Evolutionary conservation across 2,113 vertebrate species (phyloP), one percentile per base, ranked within the genome.

Genomic region (Gadus chalcogrammus): DNA sequence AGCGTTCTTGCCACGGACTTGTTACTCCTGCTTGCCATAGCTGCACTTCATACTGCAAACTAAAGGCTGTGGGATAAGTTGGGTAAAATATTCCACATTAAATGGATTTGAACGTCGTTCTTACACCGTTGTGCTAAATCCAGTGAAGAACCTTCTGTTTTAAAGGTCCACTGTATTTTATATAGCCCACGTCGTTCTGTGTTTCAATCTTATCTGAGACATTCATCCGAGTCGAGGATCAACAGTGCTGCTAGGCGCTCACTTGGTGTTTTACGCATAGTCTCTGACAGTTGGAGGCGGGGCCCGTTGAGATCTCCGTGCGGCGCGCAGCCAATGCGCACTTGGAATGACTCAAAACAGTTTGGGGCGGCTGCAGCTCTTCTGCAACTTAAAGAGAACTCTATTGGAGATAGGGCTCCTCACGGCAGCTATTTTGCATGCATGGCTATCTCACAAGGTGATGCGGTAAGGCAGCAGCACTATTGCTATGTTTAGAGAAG

Each of bases 11-110:
- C 93, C 82, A 81, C 94, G 84, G 94, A 93, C 94, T 95, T 96
- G 94, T 94, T 96, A 93, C 97, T 93, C 91, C 94, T 48, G 42
- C 42, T 93, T 86, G 94, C 95, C 95, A 98, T 98, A 88, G 89
- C 94, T 92, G 92, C 92, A 92, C 95, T 92, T 95, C 97, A 99
- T 98, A 91, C 92, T 97, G 94, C 87, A 90, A 90, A 90, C 58
- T 71, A 90, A 87, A 88, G 80, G 74, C 42, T 85, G 78, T 67
- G 18, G 79, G 70, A 64, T 80, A 85, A 87, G 85, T 85, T 65
- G 67, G 55, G 73, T n/a, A 0, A 77, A 84, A 81, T 59, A 42
- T 60, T 52, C 18, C 42, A 53, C 70, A 15, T 31, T 55, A 27
- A 0, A 17, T 61, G 15, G 61, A 69, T 66, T 61, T 24, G 52